Evolutionary conservation across 2,888 invertebrate species (phyloP).

Genomic region (Ariolimax columbianus): DNA sequence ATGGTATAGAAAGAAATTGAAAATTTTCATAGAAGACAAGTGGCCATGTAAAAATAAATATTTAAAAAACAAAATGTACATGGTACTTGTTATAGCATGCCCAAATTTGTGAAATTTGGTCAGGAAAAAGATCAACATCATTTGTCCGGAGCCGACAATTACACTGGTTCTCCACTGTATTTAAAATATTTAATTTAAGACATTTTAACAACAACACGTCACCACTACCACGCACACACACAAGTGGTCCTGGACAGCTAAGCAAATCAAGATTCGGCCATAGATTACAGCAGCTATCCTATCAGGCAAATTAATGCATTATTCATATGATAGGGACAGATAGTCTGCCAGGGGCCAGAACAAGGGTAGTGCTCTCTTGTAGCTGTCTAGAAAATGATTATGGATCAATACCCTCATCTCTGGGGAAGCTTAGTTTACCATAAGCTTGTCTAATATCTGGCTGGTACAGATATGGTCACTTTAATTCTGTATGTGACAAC

Average conservation of each 20-base stretch:
- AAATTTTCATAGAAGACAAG: no score
- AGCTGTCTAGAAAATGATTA: constrained; percentile 9
- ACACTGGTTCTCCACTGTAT: no score
- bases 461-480: neutral
- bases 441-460: neutral
- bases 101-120: no score
- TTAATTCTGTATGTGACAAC: neutral
- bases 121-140: no score
- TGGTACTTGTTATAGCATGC: no score
- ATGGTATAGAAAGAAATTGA: no score
- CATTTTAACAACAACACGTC: no score
- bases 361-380: neutral
- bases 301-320: constrained; percentile 37
- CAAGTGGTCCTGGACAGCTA: neutral
- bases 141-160: no score
- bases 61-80: no score
- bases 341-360: neutral
- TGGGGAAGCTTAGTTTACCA: neutral
- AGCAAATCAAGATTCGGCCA: constrained; percentile 16
- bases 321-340: constrained; percentile 17
- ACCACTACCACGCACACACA: neutral
- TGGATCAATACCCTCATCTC: constrained; percentile 29
- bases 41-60: no score
- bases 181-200: no score
- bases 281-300: constrained; percentile 16